A percentile compares a stretch with the other conserved stretches of the same genome.
Evolutionary conservation across 1,140 invertebrate species (phyloP).

Genomic region (Temnothorax longispinosus): DNA sequence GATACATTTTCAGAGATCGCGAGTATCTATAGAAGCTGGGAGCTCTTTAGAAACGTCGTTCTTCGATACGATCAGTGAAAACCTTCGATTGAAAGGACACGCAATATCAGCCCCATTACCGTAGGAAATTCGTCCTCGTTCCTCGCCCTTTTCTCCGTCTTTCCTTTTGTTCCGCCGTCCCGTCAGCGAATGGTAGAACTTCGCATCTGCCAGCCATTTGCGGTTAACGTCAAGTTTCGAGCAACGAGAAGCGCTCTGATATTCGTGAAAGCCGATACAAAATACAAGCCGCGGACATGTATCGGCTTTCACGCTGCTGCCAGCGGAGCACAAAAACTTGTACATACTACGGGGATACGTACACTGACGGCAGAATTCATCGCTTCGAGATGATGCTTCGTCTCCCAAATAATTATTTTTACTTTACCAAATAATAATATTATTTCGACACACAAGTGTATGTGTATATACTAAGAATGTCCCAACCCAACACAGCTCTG

Average conservation of each 20-base stretch:
- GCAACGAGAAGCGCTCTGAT: conserved; percentile 38
- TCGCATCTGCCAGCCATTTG: conserved; percentile 67
- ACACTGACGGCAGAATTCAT: conserved; percentile 33
- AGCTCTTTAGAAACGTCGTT: conserved; percentile 32
- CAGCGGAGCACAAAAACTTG: conserved; percentile 48
- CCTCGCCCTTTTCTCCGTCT: conserved; percentile 36
- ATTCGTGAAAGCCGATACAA: conserved; percentile 69
- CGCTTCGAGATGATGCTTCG: not conserved
- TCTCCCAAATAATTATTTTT: not conserved
- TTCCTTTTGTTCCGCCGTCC: conserved; percentile 42
- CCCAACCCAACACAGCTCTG: too few relatives aligned
- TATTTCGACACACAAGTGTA: not conserved
- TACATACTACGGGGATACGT: not conserved
- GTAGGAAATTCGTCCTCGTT: conserved; percentile 40
- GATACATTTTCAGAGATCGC: conserved; percentile 9
- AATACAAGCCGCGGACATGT: conserved; percentile 47
- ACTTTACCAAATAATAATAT: not conserved
- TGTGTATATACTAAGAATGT: not conserved
- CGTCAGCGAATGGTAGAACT: conserved; percentile 23
- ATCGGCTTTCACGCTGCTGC: conserved; percentile 62
- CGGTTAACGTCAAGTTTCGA: conserved; percentile 61
- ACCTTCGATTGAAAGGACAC: conserved; percentile 51
- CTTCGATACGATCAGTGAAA: conserved; percentile 44
- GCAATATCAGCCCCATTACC: conserved; percentile 55
- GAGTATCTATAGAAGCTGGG: not conserved